Evolutionary conservation across 2,888 invertebrate genomes (phyloP).

Genomic region (Diachrysia chrysitis): DNA sequence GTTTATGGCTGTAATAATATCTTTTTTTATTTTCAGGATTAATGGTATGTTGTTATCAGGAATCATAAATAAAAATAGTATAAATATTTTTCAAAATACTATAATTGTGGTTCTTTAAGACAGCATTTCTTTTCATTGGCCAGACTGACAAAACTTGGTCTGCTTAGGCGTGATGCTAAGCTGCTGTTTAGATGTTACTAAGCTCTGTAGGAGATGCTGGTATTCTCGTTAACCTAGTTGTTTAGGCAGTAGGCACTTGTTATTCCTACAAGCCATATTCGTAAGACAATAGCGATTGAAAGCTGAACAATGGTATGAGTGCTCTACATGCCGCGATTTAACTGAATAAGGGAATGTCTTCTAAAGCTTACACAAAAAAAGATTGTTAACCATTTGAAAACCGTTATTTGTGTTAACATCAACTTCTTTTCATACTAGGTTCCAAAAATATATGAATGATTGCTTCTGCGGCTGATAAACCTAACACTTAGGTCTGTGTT

Average conservation of each 20-base stretch:
- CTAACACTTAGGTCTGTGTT: conserved; percentile 6
- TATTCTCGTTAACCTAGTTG: not conserved
- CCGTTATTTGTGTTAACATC: too few species aligned
- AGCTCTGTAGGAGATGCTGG: not conserved
- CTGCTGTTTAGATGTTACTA: not conserved
- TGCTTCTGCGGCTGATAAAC: not conserved
- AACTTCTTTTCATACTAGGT: not conserved
- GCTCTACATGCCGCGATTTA: not conserved
- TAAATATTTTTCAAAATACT: not conserved
- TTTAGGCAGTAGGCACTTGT: not conserved
- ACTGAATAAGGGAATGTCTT: not conserved
- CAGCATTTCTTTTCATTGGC: too few species aligned
- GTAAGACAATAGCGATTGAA: too few species aligned
- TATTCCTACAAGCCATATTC: not conserved
- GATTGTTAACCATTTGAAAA: too few species aligned
- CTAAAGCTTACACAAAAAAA: not conserved
- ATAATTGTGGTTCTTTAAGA: too few species aligned
- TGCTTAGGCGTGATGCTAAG: not conserved
- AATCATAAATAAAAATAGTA: not conserved
- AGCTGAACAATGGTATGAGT: not conserved
- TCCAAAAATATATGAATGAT: not conserved
- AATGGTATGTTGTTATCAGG: not conserved
- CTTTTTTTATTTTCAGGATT: not conserved
- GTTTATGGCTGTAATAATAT: not conserved
- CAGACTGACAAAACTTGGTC: not conserved